Evolutionary conservation across 1,140 invertebrate species (phyloP).

Genomic region (Belonocnema kinseyi): DNA sequence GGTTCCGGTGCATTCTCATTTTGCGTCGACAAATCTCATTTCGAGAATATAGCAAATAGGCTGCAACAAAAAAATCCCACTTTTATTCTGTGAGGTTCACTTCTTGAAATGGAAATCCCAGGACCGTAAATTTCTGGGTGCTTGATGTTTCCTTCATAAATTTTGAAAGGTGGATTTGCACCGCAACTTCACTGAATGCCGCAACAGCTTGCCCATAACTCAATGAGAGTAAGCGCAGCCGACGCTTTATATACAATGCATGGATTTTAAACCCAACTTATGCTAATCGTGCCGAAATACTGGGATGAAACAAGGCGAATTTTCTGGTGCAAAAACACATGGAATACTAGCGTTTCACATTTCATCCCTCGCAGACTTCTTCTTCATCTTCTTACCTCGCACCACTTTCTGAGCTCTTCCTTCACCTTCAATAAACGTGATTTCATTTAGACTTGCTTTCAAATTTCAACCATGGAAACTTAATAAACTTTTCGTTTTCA

Average conservation of each 20-base stretch:
- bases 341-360: not conserved
- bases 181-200: conserved; percentile 45
- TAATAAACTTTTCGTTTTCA: too few species aligned
- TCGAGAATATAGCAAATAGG: too few species aligned
- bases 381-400: not conserved
- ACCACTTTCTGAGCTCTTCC: conserved; percentile 29
- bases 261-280: conserved; percentile 56
- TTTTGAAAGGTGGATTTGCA: conserved; percentile 40
- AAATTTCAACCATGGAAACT: not conserved
- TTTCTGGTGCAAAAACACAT: not conserved
- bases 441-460: conserved; percentile 32
- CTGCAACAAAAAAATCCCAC: too few species aligned
- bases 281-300: conserved; percentile 49
- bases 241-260: conserved; percentile 52
- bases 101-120: conserved; percentile 29
- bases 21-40: too few species aligned
- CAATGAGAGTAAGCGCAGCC: conserved; percentile 25
- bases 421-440: conserved; percentile 38
- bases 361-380: not conserved
- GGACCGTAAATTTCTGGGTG: conserved; percentile 26
- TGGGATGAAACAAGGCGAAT: conserved; percentile 34
- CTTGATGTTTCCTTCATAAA: conserved; percentile 34
- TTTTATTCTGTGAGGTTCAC: not conserved
- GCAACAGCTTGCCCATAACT: conserved; percentile 44
- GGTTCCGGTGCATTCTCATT: too few species aligned